Evolutionary conservation across 2,797 vertebrate genomes (phyloP), one percentile per base, ranked within the genome.

Genomic region (Iguana delicatissima): DNA sequence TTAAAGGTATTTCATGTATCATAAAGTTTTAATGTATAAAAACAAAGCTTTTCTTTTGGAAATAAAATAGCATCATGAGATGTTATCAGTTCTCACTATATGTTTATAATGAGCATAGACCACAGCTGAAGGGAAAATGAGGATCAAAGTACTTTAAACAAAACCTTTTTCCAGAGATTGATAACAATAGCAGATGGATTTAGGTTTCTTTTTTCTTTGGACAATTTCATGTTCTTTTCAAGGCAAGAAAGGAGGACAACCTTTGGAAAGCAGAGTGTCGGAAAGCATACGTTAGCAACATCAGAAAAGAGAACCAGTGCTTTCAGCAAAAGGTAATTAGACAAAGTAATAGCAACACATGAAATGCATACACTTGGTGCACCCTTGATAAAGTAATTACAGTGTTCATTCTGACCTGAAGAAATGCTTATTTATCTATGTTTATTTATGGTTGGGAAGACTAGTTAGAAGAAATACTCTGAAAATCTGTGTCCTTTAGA

Each of bases 261-360:
- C 0, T 98, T 98, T 96, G 98, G 98, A 82, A 99, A 98, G 87
- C 95, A 98, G 87, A 99, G 93, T 94, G 94, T 98, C 52, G 95
- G 97, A 89, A 99, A 97, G 95, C 97, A 98, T 3, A 96, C 97
- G 57, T 97, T 98, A 80, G 97, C 92, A 89, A 98, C 97, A 24
- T 98, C 98, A 18, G 99, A 99, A 93, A 98, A 97, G 91, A 97
- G 98, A 97, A 98, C 98, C 92, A 99, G 98, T 95, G 98, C 98
- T 93, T 99, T 99, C 95, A 98, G 98, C 64, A 98, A 96, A 96
- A 98, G 98, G 98, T 98, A 97, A 86, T 62, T 73, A 55, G 10
- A 42, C 64, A n/a, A 4, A 57, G 0, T 85, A 13, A 88, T 26
- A 42, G 13, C 12, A 35, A 35, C 14, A 20, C 73, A 32, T 38